These are phyloP conservation scores for Diphyllodes magnificus DNA, from an alignment of 2,113 vertebrate genomes.

Conservation along the genomic window DNA sequence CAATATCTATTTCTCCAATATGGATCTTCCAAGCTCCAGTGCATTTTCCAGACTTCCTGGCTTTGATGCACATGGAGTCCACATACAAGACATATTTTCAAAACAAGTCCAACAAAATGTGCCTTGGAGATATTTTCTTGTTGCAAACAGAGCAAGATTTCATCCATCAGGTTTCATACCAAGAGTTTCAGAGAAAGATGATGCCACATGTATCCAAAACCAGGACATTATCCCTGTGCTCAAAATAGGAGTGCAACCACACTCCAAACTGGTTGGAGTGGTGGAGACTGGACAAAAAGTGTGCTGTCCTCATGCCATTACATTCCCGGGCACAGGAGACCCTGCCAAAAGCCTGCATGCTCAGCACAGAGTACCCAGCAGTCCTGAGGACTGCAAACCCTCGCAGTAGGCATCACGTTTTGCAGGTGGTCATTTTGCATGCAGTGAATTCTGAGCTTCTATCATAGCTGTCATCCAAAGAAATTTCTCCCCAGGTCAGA, in stretches of 20 bases:
- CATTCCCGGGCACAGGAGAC: accelerated
- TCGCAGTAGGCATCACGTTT: background rate
- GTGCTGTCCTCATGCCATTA: background rate
- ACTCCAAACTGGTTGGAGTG: background rate
- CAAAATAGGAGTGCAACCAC: background rate
- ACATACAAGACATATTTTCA: background rate
- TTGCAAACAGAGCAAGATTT: background rate
- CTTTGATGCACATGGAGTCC: background rate
- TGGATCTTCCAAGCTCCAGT: background rate
- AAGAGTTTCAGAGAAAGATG: background rate
- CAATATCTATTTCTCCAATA: background rate
- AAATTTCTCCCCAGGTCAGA: background rate
- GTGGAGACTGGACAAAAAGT: background rate
- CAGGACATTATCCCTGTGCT: background rate
- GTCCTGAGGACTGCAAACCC: background rate
- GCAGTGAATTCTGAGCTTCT: background rate
- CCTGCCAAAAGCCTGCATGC: no score
- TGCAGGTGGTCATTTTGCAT: background rate
- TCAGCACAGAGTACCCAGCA: background rate
- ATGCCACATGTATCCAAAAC: background rate
- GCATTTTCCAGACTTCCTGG: background rate
- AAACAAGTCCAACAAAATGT: background rate
- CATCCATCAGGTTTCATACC: background rate
- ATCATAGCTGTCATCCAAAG: background rate
- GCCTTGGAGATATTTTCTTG: background rate